Base-by-base conservation (phyloP, 2,888 invertebrate species). In the Mayetiola destructor region DNA sequence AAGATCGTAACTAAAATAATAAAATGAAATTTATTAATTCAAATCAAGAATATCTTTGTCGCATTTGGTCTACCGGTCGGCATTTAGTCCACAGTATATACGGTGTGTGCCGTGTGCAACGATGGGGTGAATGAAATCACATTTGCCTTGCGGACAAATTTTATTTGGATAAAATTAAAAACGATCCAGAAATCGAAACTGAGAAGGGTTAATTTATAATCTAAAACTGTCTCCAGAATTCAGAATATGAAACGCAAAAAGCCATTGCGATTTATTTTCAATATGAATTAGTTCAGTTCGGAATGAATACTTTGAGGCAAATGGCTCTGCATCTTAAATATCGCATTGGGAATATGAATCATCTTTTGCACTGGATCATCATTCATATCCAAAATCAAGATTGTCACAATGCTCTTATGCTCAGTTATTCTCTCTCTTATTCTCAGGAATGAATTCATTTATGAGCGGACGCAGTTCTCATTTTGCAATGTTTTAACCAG, bases 1-100 rank as follows among this genome's bases (percentile, higher is more conserved):
- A 48, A 48, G 48, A 48, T 48, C 48, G 48, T 48, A 48, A 48
- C 48, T 48, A 48, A 27, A 48, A 48, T 48, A 48, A 48, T 48
- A 48, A 48, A 48, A 48, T 48, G 27, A 48, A 48, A 48, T 48
- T 48, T 48, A 48, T 48, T 48, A 48, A 48, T 48, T 48, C 48
- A 27, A 48, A 48, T 48, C 23, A n/a, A n/a, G n/a, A 40, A 39
- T 39, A 18, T 48, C 27, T 48, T 27, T 48, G n/a, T 48, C 16
- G 23, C 27, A 2, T 2, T 27, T 23, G 27, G 2, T n/a, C n/a
- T 20, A 14, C 16, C 27, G 27, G 14, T 27, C 16, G 23, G 27
- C 12, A n/a, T 48, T 48, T 27, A n/a, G n/a, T 23, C 10, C 5
- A 39, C 3, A 2, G 42, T 23, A 3, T 12, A 16, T 10, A 16